These are phyloP conservation scores for Eilema caniola DNA, from an alignment of 2,888 invertebrate species.

Conservation along the genomic window DNA sequence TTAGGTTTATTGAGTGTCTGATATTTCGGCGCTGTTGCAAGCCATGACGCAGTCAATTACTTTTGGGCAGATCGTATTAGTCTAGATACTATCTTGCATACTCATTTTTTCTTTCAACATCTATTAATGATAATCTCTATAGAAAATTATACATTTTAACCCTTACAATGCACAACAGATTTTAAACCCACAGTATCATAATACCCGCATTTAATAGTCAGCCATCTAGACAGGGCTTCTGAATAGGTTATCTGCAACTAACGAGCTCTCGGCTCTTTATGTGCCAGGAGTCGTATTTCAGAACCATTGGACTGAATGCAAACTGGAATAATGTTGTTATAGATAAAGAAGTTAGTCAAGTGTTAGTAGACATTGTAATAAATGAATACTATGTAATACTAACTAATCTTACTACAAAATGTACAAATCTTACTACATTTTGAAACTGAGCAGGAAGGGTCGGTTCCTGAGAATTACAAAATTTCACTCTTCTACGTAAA, in stretches of 20 bases:
- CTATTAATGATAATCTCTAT: no score
- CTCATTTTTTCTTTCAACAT: no score
- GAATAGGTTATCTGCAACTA: constrained; percentile 23
- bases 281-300: constrained; percentile 13
- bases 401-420: no score
- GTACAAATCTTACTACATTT: no score
- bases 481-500: no score
- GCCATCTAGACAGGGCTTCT: constrained; percentile 11
- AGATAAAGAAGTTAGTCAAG: not conserved
- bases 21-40: no score
- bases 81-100: no score
- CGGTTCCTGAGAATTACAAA: no score
- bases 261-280: constrained; percentile 23
- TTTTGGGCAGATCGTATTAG: no score
- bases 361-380: not conserved
- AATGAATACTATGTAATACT: not conserved
- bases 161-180: constrained; percentile 10
- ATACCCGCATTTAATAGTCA: not conserved
- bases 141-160: not conserved
- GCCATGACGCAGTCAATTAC: no score
- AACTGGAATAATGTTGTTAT: not conserved
- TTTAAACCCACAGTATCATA: constrained; percentile 5
- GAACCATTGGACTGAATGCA: constrained; percentile 16
- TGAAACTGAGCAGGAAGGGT: no score
- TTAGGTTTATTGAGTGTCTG: no score